These are phyloP conservation scores for Otocyon megalotis DNA, from an alignment of 2,113 vertebrate species.

Conservation along the genomic window DNA sequence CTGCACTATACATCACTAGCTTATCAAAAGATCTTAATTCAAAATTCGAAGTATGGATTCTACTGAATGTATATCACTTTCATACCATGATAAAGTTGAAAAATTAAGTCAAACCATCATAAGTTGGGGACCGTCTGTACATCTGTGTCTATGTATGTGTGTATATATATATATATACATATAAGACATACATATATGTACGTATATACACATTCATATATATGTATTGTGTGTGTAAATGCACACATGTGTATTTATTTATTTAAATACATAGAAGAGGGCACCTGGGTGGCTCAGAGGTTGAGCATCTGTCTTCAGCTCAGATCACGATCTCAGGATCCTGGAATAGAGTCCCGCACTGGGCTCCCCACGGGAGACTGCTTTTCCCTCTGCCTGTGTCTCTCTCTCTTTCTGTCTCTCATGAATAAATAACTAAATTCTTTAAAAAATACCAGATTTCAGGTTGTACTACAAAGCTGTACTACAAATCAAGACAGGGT, in stretches of 20 bases:
- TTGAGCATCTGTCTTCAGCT: no score
- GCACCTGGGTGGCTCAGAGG: no score
- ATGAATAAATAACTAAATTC: no score
- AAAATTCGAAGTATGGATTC: background rate
- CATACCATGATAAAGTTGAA: background rate
- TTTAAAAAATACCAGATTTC: no score
- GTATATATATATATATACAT: background rate
- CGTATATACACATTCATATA: background rate
- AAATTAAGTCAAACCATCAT: background rate
- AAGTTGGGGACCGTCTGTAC: background rate
- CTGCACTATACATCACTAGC: background rate
- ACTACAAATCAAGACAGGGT: no score
- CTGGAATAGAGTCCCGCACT: no score
- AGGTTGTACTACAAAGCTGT: no score
- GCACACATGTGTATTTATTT: background rate
- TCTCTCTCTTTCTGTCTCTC: no score
- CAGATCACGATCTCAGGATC: no score
- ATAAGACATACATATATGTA: background rate
- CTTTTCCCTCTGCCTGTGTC: no score
- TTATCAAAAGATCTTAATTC: background rate
- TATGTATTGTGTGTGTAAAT: background rate
- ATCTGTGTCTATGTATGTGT: background rate
- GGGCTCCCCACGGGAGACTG: no score
- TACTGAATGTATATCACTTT: background rate
- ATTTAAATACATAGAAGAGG: background rate